These are phyloP conservation scores for Nomada ferruginata DNA, from an alignment of 2,888 invertebrate species.

Conservation along the genomic window DNA sequence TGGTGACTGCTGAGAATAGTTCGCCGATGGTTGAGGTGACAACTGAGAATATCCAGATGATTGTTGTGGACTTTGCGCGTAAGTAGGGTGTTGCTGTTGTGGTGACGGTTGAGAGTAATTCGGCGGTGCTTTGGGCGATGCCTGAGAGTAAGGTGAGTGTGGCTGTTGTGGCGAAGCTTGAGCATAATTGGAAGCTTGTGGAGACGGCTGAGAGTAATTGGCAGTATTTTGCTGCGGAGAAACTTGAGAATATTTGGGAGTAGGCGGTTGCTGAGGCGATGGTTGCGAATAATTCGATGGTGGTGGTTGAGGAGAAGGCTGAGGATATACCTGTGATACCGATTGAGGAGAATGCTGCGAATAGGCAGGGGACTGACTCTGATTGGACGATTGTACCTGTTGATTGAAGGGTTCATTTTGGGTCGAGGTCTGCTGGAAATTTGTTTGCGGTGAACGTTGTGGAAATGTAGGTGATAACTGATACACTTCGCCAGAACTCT, in stretches of 20 bases:
- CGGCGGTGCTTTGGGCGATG: conserved; percentile 81
- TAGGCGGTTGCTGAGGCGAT: conserved; percentile 62
- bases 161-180: conserved; percentile 80
- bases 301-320: conserved; percentile 79
- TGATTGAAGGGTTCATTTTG: conserved; percentile 65
- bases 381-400: conserved; percentile 61
- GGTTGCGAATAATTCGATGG: conserved; percentile 74
- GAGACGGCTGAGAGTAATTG: conserved; percentile 75
- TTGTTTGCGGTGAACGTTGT: conserved; percentile 74
- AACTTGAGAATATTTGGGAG: conserved; percentile 69
- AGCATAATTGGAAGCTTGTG: conserved; percentile 76
- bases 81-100: conserved; percentile 73
- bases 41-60: conserved; percentile 78
- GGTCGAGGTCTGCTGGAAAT: conserved; percentile 72
- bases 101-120: conserved; percentile 83
- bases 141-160: conserved; percentile 72
- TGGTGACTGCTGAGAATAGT: conserved; percentile 64
- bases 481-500: conserved; percentile 69
- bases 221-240: conserved; percentile 78
- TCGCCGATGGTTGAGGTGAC: conserved; percentile 74
- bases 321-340: conserved; percentile 79
- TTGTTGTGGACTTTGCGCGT: conserved; percentile 80
- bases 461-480: conserved; percentile 74
- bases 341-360: conserved; percentile 76
- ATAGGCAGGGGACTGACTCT: conserved; percentile 74